Conservation (phyloP, 2,888 invertebrate genomes). For the Allygus modestus region DNA sequence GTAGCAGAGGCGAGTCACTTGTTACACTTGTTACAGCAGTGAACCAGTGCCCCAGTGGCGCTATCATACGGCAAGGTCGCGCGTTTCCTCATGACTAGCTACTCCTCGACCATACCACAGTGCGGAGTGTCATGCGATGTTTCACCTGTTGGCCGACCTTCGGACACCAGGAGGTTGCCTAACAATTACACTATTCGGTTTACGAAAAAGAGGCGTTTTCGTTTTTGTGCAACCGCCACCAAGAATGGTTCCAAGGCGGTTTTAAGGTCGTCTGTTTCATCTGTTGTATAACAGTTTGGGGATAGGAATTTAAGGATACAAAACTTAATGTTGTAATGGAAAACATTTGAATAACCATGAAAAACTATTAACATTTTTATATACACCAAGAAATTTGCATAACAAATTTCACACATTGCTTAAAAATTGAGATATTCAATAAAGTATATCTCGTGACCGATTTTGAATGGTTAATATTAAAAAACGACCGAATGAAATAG, state of each 20-base stretch:
- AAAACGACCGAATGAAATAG: no score
- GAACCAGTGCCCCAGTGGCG: constrained; percentile 2
- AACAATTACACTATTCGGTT: constrained; percentile 13
- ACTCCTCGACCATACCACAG: neutral
- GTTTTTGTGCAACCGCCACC: neutral
- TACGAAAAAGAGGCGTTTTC: constrained; percentile 32
- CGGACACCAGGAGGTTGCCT: neutral
- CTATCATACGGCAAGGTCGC: constrained; percentile 11
- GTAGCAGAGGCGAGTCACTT: neutral
- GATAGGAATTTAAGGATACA: no score
- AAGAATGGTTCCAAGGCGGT: constrained; percentile 21
- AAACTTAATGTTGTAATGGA: no score
- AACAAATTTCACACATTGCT: no score
- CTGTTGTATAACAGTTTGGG: neutral
- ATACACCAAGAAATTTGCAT: no score
- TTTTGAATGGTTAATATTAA: no score
- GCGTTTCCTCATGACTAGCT: neutral
- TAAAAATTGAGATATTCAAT: no score
- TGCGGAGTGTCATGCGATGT: neutral
- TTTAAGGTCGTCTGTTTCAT: neutral
- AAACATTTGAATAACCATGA: no score
- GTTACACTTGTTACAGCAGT: neutral
- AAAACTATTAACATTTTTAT: no score
- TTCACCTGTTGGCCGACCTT: constrained; percentile 1
- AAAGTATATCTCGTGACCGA: no score